Base-by-base conservation (phyloP, 2,113 vertebrate species). In the Rhabdomys dilectus region DNA sequence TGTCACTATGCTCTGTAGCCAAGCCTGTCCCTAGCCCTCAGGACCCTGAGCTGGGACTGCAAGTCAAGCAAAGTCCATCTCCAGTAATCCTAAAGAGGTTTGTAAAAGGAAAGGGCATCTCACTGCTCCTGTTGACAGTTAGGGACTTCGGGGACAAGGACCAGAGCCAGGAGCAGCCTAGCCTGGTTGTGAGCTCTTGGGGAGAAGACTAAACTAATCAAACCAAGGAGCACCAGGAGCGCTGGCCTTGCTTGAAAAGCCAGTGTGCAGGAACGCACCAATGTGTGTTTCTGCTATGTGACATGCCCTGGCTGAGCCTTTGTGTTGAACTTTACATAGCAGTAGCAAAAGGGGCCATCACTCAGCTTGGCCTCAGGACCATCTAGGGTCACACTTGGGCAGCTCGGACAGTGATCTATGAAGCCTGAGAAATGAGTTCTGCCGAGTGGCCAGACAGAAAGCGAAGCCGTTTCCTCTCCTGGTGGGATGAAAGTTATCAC, bases 301-400 rank as follows among this genome's bases (percentile, higher is more conserved):
- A 42, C 15, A 8, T 26, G 53, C 11, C 48, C 56, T 13, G 4
- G 22, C 22, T 19, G 51, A 0, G 36, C 70, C 26, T 3, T n/a
- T 17, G 0, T 1, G 3, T 1, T 0, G 48, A 21, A 11, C 51
- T 48, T 29, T 1, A 39, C 0, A 1, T 13, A 0, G 34, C 34
- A 0, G 24, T 1, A 21, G 22, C 53, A 3, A 12, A 0, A 36
- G 36, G 51, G 42, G 36, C n/a, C 13, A 0, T 0, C 5, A 7
- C 34, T 53, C 76, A 4, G 73, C 26, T 1, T 36, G 48, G 68
- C 91, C 58, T 53, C 22, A 3, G 3, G 45, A 58, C 11, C n/a
- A 1, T 16, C 34, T 0, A 0, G 45, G 87, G 48, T 70, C 39
- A 34, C 42, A 0, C 51, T 13, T 0, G 16, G 62, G 60, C 19